phyloP scores from a whole-genome alignment of 2,888 invertebrate species.

The Buathra laborator region DNA sequence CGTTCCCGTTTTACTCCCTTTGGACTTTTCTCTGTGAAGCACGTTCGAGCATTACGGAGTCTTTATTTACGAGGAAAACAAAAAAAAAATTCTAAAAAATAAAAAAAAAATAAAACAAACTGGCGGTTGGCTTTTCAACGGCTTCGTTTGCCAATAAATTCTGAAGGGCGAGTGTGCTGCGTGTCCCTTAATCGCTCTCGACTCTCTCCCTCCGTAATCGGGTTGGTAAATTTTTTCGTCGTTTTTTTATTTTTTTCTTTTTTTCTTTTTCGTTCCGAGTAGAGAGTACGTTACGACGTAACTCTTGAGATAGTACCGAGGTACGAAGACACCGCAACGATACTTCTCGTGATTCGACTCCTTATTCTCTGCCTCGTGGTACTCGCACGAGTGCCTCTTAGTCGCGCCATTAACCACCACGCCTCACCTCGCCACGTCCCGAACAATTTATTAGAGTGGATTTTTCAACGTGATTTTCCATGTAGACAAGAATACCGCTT shows the following conservation, averaged over 20 bases:
- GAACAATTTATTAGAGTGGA: constrained; percentile 40
- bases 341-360: constrained; percentile 56
- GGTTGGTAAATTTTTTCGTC: constrained; percentile 4
- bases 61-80: constrained; percentile 44
- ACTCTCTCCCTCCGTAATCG: constrained; percentile 22
- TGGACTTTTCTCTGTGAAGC: not conserved
- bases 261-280: not conserved
- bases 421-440: constrained; percentile 46
- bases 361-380: constrained; percentile 58
- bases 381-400: constrained; percentile 57
- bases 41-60: not conserved
- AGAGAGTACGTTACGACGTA: constrained; percentile 29
- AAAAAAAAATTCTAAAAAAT: not conserved
- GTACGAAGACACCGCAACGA: constrained; percentile 2
- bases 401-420: constrained; percentile 61
- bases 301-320: constrained; percentile 2
- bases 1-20: constrained; percentile 3
- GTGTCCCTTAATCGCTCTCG: constrained; percentile 46
- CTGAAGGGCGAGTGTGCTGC: constrained; percentile 23
- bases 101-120: constrained; percentile 15
- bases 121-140: constrained; percentile 19
- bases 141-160: constrained; percentile 38
- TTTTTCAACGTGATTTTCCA: constrained; percentile 10
- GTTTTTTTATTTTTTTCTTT: not conserved
- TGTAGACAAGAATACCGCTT: constrained; percentile 9